These are phyloP conservation scores for Caenorhabditis tropicalis DNA, from an alignment of 1,140 invertebrate species.

Conservation along the genomic window DNA sequence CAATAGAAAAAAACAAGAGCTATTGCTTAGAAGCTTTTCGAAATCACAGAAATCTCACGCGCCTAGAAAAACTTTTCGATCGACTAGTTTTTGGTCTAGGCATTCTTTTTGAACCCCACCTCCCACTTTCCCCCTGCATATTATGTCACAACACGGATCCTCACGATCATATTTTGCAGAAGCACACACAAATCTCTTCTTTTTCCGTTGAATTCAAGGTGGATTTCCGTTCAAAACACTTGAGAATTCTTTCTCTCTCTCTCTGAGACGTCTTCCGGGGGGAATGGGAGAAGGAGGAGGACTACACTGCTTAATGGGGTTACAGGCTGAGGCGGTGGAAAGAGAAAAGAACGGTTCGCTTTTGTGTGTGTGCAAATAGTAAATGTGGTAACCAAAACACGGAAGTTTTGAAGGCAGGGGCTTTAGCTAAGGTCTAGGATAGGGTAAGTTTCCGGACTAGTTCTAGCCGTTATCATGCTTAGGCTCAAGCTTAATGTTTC, in stretches of 20 bases:
- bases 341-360: not conserved
- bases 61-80: no score
- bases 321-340: not conserved
- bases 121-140: no score
- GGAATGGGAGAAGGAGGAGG: not conserved
- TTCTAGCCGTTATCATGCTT: no score
- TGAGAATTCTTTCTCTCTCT: no score
- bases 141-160: no score
- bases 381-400: not conserved
- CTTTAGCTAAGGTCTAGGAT: no score
- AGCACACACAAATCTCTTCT: not conserved
- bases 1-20: no score
- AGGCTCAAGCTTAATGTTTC: no score
- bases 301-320: constrained; percentile 43
- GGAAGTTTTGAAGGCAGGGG: no score
- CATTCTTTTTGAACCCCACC: not conserved
- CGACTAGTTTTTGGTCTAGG: not conserved
- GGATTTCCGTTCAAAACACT: constrained; percentile 39
- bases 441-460: no score
- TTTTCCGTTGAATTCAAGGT: not conserved
- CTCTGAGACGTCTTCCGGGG: not conserved
- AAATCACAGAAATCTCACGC: no score
- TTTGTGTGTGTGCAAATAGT: constrained; percentile 6
- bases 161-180: not conserved
- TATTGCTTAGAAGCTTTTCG: no score